phyloP scores from a whole-genome alignment of 2,113 vertebrate genomes.

The Pica pica region DNA sequence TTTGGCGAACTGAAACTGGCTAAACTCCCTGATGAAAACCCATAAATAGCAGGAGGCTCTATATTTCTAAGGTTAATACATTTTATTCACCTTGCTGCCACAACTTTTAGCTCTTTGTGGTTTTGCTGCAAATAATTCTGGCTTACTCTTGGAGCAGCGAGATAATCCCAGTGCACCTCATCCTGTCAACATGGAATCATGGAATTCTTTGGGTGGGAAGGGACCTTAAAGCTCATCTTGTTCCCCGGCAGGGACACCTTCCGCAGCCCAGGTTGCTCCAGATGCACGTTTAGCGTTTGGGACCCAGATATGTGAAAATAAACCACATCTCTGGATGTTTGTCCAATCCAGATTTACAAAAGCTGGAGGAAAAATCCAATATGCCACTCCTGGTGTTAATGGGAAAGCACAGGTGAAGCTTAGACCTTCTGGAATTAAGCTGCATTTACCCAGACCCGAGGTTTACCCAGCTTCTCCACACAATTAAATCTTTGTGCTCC shows the following conservation, averaged over 20 bases:
- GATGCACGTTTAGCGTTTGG: fast-evolving
- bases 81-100: not conserved
- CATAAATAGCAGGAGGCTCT: not conserved
- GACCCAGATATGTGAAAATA: not conserved
- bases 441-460: not conserved
- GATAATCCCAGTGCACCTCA: not conserved
- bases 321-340: fast-evolving
- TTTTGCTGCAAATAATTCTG: not conserved
- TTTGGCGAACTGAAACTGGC: not conserved
- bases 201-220: not conserved
- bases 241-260: not conserved
- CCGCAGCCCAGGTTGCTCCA: not conserved
- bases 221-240: not conserved
- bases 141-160: not conserved
- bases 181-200: too few relatives aligned
- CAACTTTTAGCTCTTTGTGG: not conserved
- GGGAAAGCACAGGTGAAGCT: not conserved
- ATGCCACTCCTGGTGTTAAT: too few relatives aligned
- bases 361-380: not conserved
- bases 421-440: not conserved
- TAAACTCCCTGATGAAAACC: not conserved
- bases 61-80: not conserved
- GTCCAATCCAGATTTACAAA: not conserved
- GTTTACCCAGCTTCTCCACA: not conserved
- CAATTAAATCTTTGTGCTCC: not conserved